Evolutionary conservation across 1,140 invertebrate genomes (phyloP).

Genomic region (Achatina immaculata): DNA sequence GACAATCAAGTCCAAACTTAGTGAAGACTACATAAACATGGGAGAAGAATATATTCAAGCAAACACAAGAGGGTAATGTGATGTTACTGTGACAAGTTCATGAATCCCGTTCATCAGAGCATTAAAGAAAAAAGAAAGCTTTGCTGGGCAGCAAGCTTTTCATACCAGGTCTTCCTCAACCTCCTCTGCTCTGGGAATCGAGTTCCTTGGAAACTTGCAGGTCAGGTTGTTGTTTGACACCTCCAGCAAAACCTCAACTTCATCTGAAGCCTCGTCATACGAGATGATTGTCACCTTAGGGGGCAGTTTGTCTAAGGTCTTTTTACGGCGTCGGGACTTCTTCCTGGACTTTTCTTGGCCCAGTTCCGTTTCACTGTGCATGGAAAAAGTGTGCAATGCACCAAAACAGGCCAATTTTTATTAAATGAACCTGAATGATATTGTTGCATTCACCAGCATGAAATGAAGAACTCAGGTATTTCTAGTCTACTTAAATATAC

Average conservation of each 20-base stretch:
- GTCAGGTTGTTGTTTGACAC: constrained; percentile 39
- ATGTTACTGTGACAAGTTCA: too few species aligned
- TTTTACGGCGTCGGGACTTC: constrained; percentile 31
- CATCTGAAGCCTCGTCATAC: constrained; percentile 29
- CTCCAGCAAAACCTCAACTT: constrained; percentile 33
- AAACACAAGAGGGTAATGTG: too few species aligned
- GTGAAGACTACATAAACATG: too few species aligned
- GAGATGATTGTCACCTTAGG: constrained; percentile 39
- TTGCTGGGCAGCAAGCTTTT: neutral
- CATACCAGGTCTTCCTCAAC: constrained; percentile 40
- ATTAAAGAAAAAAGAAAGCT: neutral
- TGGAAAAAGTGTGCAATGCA: constrained; percentile 28
- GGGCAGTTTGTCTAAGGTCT: constrained; percentile 33
- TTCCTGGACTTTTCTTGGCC: constrained; percentile 32
- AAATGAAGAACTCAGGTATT: neutral
- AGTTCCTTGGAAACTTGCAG: constrained; percentile 33
- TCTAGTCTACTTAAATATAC: too few species aligned
- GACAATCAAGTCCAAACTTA: too few species aligned
- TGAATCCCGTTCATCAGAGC: too few species aligned
- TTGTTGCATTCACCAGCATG: constrained; percentile 22
- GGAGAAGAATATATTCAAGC: too few species aligned
- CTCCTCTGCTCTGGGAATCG: constrained; percentile 32
- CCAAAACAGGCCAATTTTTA: constrained; percentile 13
- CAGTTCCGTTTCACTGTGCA: constrained; percentile 35
- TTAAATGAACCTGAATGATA: neutral